Base-by-base conservation (phyloP, 2,113 vertebrate genomes). In the Phaethon lepturus region DNA sequence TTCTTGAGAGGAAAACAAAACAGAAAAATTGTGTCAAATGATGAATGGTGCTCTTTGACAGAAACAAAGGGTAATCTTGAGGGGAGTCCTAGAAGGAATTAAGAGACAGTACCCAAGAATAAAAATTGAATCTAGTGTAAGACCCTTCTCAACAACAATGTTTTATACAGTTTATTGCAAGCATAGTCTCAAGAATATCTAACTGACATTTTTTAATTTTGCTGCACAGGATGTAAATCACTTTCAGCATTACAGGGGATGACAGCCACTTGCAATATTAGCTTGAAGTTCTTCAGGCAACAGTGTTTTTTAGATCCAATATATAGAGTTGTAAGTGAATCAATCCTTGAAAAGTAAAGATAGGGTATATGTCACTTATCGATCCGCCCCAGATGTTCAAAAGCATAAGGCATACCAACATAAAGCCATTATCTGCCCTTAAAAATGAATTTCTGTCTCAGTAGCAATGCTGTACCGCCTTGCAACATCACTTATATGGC, bases 351-450 rank as follows among this genome's bases (percentile, higher is more conserved):
- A 80, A 94, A 92, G 42, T 25, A 66, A 90, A 71, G 45, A 82
- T 13, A 68, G 56, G 60, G 11, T 79, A 67, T 60, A 60, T 33
- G 35, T 14, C 1, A 12, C 59, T 92, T 97, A 97, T 96, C 29
- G 23, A 88, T 88, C 79, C 88, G 71, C 11, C 35, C 78, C 94
- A 96, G 72, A 80, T 77, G 79, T 63, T 93, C 63, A 92, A 92
- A 93, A 85, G 87, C 42, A 94, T 88, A 96, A 96, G 64, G 69
- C 45, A 66, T 45, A 89, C 62, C 95, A 93, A 92, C 79, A 92
- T 56, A 63, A 81, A 83, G 77, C 40, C 29, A 74, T 80, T 87
- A 91, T 94, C 80, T 72, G 66, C 44, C 67, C 88, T 90, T 90
- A 88, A 76, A 94, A 91, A 92, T 63, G 9, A 93, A 83, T 76